These are phyloP conservation scores for Gallinago jamesoni DNA, from an alignment of 2,113 vertebrate genomes.

Conservation along the genomic window DNA sequence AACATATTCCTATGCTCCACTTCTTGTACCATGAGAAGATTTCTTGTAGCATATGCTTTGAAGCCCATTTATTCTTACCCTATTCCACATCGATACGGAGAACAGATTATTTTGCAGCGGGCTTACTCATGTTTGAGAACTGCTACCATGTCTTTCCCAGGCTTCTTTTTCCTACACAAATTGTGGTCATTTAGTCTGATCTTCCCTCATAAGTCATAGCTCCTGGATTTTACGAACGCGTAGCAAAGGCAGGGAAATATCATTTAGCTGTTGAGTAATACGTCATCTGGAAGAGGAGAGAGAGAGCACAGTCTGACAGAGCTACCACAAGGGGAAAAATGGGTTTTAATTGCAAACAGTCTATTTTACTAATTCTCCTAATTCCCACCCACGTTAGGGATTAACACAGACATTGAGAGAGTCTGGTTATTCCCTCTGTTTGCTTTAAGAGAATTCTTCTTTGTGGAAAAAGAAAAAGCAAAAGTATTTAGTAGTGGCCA, in stretches of 20 bases:
- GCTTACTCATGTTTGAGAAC: background rate
- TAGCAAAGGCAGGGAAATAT: background rate
- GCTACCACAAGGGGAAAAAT: background rate
- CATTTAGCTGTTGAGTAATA: background rate
- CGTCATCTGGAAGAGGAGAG: background rate
- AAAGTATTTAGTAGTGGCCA: background rate
- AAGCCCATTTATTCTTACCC: background rate
- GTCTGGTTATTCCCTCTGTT: background rate
- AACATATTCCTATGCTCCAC: background rate
- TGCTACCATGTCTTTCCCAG: background rate
- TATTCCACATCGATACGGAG: background rate
- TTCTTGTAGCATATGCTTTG: background rate
- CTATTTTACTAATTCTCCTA: background rate
- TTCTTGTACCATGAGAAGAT: background rate
- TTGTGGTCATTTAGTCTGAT: background rate
- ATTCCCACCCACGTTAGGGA: background rate
- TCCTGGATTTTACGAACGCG: background rate
- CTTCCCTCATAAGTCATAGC: background rate
- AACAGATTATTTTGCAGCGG: background rate
- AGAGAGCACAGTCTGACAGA: background rate
- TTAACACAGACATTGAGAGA: background rate
- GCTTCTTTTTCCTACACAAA: background rate
- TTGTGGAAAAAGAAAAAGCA: slow-evolving; percentile 7
- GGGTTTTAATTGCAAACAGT: background rate
- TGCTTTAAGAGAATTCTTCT: background rate